Evolutionary conservation across 1,140 invertebrate genomes (phyloP), one percentile per base, ranked within the genome.

Genomic region (Choristoneura fumiferana): DNA sequence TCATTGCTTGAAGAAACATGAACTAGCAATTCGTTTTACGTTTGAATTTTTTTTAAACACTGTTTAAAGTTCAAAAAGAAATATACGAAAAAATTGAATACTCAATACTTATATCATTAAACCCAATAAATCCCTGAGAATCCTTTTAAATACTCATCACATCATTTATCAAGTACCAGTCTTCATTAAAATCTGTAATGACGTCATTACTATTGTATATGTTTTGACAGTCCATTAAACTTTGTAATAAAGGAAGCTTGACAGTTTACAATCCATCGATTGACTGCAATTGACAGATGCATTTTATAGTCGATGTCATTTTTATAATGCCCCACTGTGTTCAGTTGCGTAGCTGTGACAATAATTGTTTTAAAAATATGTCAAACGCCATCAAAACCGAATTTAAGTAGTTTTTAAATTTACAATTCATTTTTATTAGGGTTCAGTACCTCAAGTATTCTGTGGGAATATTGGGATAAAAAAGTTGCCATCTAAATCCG

Each of bases 141-240:
- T 52, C 54, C 52, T 59, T 52, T 22, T 72, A 40, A 55, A n/a
- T 63, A 74, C 63, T 82, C 76, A 81, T 78, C 73, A 78, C 80
- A 84, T 69, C 64, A 84, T 83, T 71, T 71, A 71, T 82, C 73
- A 78, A 71, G 37, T 64, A 57, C 60, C n/a, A 62, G 56, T 17
- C 49, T 53, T 71, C 69, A 67, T 73, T 73, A 78, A 73, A 65
- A 62, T 66, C 69, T 69, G 64, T 59, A 72, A 77, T 77, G 62
- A 62, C 64, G 65, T 76, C 78, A 81, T 79, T 83, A 81, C 72
- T 58, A 68, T 64, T 73, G 73, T 78, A 84, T 82, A 82, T 87
- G 78, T 85, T 87, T 82, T 84, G 84, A 85, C 84, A 87, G 67
- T 78, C 81, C 82, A 87, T 87, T 87, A 83, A 63, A 66, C 71